Evolutionary conservation across 2,888 invertebrate genomes (phyloP).

Genomic region (Pristionchus fissidentatus): DNA sequence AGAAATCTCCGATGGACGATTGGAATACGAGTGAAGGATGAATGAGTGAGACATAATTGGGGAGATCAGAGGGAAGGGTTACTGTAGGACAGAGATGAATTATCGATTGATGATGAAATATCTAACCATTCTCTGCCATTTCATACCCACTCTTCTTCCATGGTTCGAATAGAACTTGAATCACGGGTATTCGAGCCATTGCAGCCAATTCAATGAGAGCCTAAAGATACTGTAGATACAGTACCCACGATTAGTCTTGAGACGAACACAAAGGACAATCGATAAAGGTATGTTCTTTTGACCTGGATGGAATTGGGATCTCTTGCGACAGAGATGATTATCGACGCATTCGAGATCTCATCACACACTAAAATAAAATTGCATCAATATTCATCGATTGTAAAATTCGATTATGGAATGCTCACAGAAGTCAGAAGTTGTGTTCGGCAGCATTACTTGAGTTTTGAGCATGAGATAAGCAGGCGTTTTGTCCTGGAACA

Average conservation of each 20-base stretch:
- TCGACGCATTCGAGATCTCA: conserved; percentile 55
- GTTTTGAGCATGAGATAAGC: neutral
- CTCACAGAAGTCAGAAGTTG: conserved; percentile 22
- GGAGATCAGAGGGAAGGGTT: neutral
- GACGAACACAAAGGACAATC: neutral
- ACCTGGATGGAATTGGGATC: conserved; percentile 49
- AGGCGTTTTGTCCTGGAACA: conserved; percentile 9
- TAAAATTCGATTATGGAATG: too few species aligned
- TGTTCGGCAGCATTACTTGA: neutral
- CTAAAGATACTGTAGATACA: neutral
- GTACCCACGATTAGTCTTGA: too few species aligned
- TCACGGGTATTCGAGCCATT: conserved; percentile 12
- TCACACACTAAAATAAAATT: conserved; percentile 54
- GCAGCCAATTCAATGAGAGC: conserved; percentile 53
- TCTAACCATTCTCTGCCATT: neutral
- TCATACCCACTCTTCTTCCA: conserved; percentile 19
- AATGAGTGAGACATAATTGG: conserved; percentile 66
- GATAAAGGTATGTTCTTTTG: neutral
- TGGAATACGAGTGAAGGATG: conserved; percentile 66
- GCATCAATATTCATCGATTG: neutral
- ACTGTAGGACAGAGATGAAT: neutral
- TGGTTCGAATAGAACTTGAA: conserved; percentile 13
- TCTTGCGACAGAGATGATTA: conserved; percentile 59
- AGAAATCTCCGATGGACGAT: conserved; percentile 85
- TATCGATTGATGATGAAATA: neutral